Conservation (phyloP, 2,888 invertebrate species). For the Boloria euphrosyne region DNA sequence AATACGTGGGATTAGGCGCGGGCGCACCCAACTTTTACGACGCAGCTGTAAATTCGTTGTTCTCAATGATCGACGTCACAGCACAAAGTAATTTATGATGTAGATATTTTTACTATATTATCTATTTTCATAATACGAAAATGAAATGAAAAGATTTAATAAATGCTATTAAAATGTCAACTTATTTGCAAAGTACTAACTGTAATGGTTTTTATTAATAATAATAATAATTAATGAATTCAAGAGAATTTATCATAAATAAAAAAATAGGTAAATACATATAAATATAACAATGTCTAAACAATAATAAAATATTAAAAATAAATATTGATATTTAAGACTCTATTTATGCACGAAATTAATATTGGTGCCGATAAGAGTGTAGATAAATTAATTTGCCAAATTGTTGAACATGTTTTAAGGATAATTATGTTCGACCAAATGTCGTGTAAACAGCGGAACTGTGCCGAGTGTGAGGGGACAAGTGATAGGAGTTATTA, state of each 20-base stretch:
- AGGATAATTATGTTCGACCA: conserved; percentile 40
- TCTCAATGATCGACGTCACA: conserved; percentile 61
- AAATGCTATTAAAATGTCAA: no score
- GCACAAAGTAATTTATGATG: conserved; percentile 59
- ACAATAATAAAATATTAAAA: background rate
- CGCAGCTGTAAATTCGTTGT: conserved; percentile 67
- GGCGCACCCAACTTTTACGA: conserved; percentile 74
- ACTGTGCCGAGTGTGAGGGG: conserved; percentile 46
- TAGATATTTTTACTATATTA: conserved; percentile 48
- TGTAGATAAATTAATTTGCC: conserved; percentile 23
- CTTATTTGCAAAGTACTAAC: no score
- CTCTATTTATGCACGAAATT: conserved; percentile 1
- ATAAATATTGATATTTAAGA: background rate
- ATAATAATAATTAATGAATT: no score
- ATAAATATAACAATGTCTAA: no score
- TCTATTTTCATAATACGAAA: conserved; percentile 25
- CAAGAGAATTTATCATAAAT: no score
- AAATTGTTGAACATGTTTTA: conserved; percentile 31
- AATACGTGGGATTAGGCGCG: conserved; percentile 66
- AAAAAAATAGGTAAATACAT: no score
- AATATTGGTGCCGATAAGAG: conserved; percentile 42
- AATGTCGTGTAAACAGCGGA: conserved; percentile 47
- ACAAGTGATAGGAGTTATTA: conserved; percentile 68
- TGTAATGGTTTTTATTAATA: no score
- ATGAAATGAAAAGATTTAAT: background rate